These are phyloP conservation scores for Eudasyphora cyanicolor DNA, from an alignment of 2,888 invertebrate genomes.

Conservation along the genomic window DNA sequence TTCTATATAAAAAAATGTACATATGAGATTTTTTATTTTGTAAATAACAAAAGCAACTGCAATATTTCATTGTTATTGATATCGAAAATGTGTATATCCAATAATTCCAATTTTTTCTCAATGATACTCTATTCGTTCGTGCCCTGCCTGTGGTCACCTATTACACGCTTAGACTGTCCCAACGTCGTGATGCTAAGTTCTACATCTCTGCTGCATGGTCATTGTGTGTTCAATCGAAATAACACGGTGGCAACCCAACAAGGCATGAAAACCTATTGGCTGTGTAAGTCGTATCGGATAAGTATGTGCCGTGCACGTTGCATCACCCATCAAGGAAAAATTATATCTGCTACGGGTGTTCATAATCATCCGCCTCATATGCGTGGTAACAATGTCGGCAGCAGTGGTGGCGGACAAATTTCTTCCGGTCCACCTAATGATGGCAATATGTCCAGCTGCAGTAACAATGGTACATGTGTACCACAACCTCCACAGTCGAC, in stretches of 20 bases:
- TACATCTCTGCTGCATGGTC: constrained; percentile 79
- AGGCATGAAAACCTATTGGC: constrained; percentile 81
- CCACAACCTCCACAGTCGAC: constrained; percentile 17
- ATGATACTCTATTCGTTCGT: constrained; percentile 47
- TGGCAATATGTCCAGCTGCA: constrained; percentile 16
- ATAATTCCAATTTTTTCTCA: constrained; percentile 39
- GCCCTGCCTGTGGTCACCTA: constrained; percentile 48
- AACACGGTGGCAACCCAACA: constrained; percentile 80
- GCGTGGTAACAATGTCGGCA: constrained; percentile 69
- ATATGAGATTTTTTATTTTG: constrained; percentile 53
- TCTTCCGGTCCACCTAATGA: not conserved
- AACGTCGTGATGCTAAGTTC: constrained; percentile 80
- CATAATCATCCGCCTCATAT: constrained; percentile 80
- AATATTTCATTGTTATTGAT: not conserved
- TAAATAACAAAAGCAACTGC: constrained; percentile 55
- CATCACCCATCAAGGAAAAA: constrained; percentile 80
- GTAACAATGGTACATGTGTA: not conserved
- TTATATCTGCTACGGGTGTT: constrained; percentile 80
- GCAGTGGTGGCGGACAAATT: constrained; percentile 22
- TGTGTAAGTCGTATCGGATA: constrained; percentile 80
- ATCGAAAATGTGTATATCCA: constrained; percentile 27
- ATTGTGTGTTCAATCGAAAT: constrained; percentile 80
- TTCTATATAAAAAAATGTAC: constrained; percentile 15
- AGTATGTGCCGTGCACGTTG: constrained; percentile 80
- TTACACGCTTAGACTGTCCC: constrained; percentile 74